Evolutionary conservation across 2,113 vertebrate species (phyloP).

Genomic region (Myodes glareolus): DNA sequence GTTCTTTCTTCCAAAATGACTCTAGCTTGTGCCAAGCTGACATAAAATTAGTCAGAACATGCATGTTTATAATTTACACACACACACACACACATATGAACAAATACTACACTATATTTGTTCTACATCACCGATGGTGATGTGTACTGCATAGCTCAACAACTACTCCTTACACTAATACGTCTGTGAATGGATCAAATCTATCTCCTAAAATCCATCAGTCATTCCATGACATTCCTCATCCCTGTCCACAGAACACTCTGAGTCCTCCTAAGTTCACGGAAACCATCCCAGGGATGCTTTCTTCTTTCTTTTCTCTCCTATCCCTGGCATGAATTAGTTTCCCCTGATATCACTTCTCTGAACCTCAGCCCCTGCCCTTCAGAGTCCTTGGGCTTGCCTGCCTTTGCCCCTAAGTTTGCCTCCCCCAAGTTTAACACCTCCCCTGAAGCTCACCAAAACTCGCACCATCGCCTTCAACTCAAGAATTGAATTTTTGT

Average conservation of each 20-base stretch:
- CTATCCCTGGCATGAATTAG: not conserved
- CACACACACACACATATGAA: not conserved
- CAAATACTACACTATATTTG: no score
- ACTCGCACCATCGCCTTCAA: not conserved
- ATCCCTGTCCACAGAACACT: not conserved
- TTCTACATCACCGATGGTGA: not conserved
- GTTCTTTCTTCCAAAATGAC: not conserved
- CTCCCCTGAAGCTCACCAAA: not conserved
- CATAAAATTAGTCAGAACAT: not conserved
- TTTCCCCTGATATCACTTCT: not conserved
- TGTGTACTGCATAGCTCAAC: not conserved
- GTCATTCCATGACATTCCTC: not conserved
- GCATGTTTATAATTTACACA: not conserved
- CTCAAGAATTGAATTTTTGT: not conserved
- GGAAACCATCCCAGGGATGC: not conserved
- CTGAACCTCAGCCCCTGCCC: not conserved
- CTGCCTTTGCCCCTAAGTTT: not conserved
- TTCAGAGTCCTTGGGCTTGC: not conserved
- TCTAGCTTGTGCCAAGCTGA: not conserved
- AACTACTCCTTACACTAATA: not conserved
- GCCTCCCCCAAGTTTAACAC: not conserved
- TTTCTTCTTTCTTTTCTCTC: not conserved
- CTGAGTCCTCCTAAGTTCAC: not conserved
- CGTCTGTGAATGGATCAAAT: not conserved
- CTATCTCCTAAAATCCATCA: not conserved